phyloP scores from a whole-genome alignment of 2,113 vertebrate genomes.

The Argyrosomus japonicus region DNA sequence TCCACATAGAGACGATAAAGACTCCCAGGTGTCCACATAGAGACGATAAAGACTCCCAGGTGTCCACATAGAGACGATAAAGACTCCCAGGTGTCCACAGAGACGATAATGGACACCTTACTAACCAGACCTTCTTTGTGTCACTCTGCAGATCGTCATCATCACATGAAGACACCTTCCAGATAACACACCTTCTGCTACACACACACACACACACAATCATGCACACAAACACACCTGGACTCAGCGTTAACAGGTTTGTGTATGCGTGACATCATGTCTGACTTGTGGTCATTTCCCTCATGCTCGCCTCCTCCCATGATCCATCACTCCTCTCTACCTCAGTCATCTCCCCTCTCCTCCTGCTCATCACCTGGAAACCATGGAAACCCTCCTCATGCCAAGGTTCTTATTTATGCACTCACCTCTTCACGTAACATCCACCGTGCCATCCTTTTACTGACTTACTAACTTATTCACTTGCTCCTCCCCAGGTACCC shows the following conservation, averaged over 20 bases:
- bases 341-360: constrained; percentile 16
- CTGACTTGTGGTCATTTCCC: constrained; percentile 44
- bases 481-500: background rate
- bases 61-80: no score
- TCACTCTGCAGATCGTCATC: constrained; percentile 7
- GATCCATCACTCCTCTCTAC: constrained; percentile 21
- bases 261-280: constrained; percentile 43
- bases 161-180: background rate
- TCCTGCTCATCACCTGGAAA: constrained; percentile 13
- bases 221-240: constrained; percentile 7
- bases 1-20: no score
- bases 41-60: no score
- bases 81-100: no score
- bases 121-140: background rate
- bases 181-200: constrained; percentile 13
- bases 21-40: no score
- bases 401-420: constrained; percentile 9
- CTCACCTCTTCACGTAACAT: no score
- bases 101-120: no score
- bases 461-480: background rate
- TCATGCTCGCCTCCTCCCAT: constrained; percentile 24
- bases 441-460: no score
- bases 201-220: background rate
- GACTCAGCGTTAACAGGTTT: constrained; percentile 9
- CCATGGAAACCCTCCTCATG: constrained; percentile 3